Evolutionary conservation across 2,797 vertebrate species (phyloP).

Genomic region (Lithobates sylvaticus): DNA sequence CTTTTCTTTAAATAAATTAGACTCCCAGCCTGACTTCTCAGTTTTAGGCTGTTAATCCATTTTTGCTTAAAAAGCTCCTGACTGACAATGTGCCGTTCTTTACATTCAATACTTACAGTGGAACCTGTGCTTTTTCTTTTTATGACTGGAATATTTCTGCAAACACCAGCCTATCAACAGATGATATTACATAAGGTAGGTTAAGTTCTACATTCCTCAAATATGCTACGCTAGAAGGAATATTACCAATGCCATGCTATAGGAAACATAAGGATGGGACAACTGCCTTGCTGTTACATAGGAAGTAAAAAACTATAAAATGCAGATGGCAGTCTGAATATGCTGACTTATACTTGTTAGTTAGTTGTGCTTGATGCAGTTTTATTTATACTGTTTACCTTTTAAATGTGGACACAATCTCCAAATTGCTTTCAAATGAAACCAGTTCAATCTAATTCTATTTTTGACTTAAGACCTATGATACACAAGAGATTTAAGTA

Average conservation of each 20-base stretch:
- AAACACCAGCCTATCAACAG: slow-evolving; percentile 45
- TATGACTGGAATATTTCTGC: slow-evolving; percentile 44
- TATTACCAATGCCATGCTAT: neutral
- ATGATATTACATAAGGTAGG: slow-evolving; percentile 47
- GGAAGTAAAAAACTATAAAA: too few species aligned
- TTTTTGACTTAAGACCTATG: too few species aligned
- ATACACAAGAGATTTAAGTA: too few species aligned
- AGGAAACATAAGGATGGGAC: neutral
- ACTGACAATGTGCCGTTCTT: slow-evolving; percentile 20
- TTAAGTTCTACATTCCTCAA: neutral
- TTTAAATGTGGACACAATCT: too few species aligned
- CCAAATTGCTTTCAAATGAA: too few species aligned
- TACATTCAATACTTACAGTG: slow-evolving; percentile 40
- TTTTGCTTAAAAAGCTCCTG: neutral
- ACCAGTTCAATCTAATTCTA: too few species aligned
- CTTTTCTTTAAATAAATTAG: neutral
- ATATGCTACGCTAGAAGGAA: neutral
- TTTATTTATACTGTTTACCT: too few species aligned
- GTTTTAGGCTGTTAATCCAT: slow-evolving; percentile 16
- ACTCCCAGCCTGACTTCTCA: neutral
- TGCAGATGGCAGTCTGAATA: too few species aligned
- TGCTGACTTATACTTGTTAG: too few species aligned
- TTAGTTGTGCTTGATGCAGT: too few species aligned
- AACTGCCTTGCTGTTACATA: too few species aligned
- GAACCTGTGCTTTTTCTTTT: slow-evolving; percentile 36